Evolutionary conservation across 92 coral and sea anemone genomes (phyloP).

Genomic region (Phymanthus crucifer): DNA sequence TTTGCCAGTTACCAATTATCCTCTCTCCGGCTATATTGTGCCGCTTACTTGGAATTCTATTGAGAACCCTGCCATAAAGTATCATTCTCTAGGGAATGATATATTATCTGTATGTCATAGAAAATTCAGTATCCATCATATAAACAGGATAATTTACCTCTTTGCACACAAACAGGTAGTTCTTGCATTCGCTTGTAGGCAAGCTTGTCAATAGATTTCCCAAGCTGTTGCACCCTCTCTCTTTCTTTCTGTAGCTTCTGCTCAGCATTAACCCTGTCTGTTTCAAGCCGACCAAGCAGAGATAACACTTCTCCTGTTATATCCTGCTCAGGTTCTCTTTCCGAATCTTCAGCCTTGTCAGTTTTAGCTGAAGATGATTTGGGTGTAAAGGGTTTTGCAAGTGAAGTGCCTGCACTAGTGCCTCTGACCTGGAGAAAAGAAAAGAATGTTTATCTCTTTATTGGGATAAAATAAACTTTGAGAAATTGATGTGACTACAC

Average conservation of each 20-base stretch:
- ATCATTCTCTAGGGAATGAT: no score
- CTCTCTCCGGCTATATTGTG: no score
- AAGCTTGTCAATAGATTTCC: slow-evolving; percentile 73
- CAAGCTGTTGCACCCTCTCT: slow-evolving; percentile 67
- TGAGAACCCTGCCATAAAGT: no score
- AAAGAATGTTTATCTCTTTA: neutral
- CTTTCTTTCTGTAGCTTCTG: slow-evolving; percentile 69
- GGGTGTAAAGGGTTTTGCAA: slow-evolving; percentile 41
- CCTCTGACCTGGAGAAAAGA: slow-evolving; percentile 51
- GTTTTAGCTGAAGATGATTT: slow-evolving; percentile 40
- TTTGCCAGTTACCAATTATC: no score
- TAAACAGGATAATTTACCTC: slow-evolving; percentile 44
- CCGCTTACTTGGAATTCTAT: no score
- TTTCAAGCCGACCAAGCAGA: slow-evolving; percentile 83
- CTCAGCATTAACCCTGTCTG: slow-evolving; percentile 77
- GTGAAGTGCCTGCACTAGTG: slow-evolving; percentile 59
- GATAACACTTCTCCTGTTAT: slow-evolving; percentile 78
- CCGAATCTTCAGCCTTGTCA: slow-evolving; percentile 33
- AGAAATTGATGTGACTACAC: no score
- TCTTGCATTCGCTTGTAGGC: slow-evolving; percentile 88
- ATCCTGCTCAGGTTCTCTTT: slow-evolving; percentile 55
- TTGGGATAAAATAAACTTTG: no score
- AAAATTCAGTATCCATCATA: no score
- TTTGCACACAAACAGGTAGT: slow-evolving; percentile 89
- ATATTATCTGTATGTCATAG: neutral